Base-by-base conservation (phyloP, 2,113 vertebrate genomes). In the Myotis yumanensis region DNA sequence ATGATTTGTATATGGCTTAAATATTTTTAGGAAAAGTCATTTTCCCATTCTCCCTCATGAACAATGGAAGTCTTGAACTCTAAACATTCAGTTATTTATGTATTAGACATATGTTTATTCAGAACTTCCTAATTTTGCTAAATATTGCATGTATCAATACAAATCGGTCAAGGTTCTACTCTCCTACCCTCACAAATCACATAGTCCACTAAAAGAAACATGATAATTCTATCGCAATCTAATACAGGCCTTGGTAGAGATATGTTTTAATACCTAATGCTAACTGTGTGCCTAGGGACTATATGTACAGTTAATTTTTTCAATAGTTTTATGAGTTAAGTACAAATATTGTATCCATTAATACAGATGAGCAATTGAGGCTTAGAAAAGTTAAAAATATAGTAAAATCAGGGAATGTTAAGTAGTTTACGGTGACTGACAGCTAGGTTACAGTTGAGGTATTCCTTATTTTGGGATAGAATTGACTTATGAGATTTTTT, bases 21-120 rank as follows among this genome's bases (percentile, higher is more conserved):
- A 82, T 90, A 40, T 72, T 80, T 93, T 5, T 76, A 86, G 59
- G 35, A 48, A 81, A 66, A 40, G 46, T 59, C 2, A 11, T 91
- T 92, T 96, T 90, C 28, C 11, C 6, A 54, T 91, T 72, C 40
- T 72, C 43, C 17, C 10, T 86, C 7, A 66, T 32, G 25, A 11
- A 20, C 15, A 75, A 28, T 37, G 62, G 62, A 81, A 86, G 5
- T 84, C 59, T 95, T 93, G 28, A 93, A 75, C n/a, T 80, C 46
- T 93, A 84, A 93, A 43, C 37, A 30, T 84, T 93, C 30, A 57
- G 3, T 93, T 90, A 88, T 72, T 77, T 87, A 87, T 69, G 16
- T 85, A 48, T 30, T 71, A 11, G 73, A 75, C 15, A 48, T 75
- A 82, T 51, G 30, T 93, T 96, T 93, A 79, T 48, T 80, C 43